These are phyloP conservation scores for Zapus hudsonius DNA, from an alignment of 2,113 vertebrate genomes.

Conservation along the genomic window DNA sequence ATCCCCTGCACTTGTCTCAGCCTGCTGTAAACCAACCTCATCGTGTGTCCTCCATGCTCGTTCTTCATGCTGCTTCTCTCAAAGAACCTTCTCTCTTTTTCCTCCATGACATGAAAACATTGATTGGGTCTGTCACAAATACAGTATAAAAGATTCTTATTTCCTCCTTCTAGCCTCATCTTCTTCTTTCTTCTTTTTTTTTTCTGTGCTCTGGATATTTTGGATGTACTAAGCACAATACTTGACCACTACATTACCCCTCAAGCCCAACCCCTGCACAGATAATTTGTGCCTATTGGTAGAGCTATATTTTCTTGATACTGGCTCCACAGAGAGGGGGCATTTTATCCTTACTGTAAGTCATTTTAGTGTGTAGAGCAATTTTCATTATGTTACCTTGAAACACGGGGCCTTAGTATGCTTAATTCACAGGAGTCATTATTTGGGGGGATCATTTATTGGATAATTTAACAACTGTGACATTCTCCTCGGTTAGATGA, in stretches of 20 bases:
- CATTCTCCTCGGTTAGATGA: not conserved
- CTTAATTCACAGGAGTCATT: not conserved
- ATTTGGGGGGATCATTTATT: not conserved
- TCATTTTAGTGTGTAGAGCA: not conserved
- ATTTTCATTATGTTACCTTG: not conserved
- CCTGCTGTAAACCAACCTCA: not conserved
- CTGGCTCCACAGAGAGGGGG: not conserved
- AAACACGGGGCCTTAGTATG: not conserved
- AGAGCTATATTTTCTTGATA: not conserved
- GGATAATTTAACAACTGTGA: not conserved
- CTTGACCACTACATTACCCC: not conserved
- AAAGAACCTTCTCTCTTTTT: not conserved
- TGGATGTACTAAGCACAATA: not conserved
- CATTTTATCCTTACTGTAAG: not conserved
- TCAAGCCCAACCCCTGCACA: not conserved
- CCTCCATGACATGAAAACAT: not conserved
- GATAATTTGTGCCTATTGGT: not conserved
- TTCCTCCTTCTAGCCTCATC: too few species aligned
- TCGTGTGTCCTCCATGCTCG: not conserved
- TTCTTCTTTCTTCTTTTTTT: not conserved
- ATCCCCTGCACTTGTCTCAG: not conserved
- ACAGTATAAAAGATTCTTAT: not conserved
- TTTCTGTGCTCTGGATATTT: not conserved
- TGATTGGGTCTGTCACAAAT: constrained; percentile 39
- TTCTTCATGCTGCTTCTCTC: not conserved